phyloP scores from a whole-genome alignment of 92 coral and sea anemone genomes.

The Paramuricea clavata region DNA sequence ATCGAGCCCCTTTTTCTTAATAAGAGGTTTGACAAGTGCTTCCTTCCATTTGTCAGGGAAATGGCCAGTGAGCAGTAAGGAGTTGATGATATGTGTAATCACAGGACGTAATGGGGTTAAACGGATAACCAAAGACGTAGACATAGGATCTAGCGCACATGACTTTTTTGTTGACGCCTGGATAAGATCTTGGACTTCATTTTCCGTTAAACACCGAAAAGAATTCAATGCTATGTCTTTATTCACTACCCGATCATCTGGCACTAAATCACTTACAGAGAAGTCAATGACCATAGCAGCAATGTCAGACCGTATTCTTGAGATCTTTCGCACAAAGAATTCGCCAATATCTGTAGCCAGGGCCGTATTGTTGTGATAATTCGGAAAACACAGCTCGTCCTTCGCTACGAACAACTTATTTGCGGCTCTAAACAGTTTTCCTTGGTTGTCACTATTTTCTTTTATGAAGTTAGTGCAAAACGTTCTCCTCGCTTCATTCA shows the following conservation, averaged over 20 bases:
- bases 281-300: background rate
- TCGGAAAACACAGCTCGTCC: conserved; percentile 51
- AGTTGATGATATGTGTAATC: conserved; percentile 7
- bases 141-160: conserved; percentile 10
- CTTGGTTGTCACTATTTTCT: conserved; percentile 53
- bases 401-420: conserved; percentile 49
- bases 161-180: conserved; percentile 12
- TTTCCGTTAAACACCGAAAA: background rate
- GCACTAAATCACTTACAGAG: background rate
- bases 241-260: conserved; percentile 11
- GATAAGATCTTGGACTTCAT: conserved; percentile 3
- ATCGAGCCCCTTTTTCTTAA: background rate
- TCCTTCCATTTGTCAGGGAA: background rate
- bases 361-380: background rate
- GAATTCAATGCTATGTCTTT: background rate
- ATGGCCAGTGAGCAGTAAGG: background rate
- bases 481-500: conserved; percentile 61
- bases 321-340: conserved; percentile 1
- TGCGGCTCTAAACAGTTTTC: conserved; percentile 53
- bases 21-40: conserved; percentile 2
- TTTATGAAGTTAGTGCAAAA: conserved; percentile 63
- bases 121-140: conserved; percentile 1
- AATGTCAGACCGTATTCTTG: conserved; percentile 22
- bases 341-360: conserved; percentile 8
- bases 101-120: background rate